Evolutionary conservation across 2,797 vertebrate genomes (phyloP).

Genomic region (Myotis vivesi): DNA sequence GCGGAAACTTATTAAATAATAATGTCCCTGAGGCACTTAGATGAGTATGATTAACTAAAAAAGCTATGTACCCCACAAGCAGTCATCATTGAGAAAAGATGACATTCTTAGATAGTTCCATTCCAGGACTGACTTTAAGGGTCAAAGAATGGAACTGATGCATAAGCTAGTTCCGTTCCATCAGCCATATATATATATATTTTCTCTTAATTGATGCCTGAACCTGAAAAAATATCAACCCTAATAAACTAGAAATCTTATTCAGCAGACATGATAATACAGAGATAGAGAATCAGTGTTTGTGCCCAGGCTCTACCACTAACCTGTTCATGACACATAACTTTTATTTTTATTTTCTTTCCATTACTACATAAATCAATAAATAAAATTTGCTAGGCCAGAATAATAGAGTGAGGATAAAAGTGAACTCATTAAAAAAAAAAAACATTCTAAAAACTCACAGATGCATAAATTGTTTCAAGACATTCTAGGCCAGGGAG

Average conservation of each 20-base stretch:
- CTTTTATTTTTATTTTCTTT: neutral
- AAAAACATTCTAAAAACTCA: constrained; percentile 44
- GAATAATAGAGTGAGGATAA: neutral
- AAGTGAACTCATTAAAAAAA: neutral
- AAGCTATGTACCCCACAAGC: neutral
- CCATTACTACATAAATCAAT: neutral
- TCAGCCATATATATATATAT: neutral
- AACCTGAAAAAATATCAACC: neutral
- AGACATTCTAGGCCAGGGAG: neutral
- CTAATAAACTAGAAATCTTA: neutral
- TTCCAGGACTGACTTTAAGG: neutral
- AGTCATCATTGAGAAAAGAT: constrained; percentile 38
- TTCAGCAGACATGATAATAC: neutral
- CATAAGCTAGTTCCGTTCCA: neutral
- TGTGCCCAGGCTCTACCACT: neutral
- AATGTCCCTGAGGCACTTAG: constrained; percentile 5
- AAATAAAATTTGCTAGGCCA: neutral
- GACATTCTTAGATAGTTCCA: neutral
- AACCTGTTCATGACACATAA: neutral
- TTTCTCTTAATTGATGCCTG: neutral
- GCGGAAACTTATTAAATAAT: constrained; percentile 49
- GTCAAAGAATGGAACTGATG: neutral
- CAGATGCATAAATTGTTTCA: neutral
- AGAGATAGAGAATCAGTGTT: neutral
- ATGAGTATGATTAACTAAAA: neutral